Conservation (phyloP, 2,113 vertebrate genomes). For the Oenanthe oenanthe region DNA sequence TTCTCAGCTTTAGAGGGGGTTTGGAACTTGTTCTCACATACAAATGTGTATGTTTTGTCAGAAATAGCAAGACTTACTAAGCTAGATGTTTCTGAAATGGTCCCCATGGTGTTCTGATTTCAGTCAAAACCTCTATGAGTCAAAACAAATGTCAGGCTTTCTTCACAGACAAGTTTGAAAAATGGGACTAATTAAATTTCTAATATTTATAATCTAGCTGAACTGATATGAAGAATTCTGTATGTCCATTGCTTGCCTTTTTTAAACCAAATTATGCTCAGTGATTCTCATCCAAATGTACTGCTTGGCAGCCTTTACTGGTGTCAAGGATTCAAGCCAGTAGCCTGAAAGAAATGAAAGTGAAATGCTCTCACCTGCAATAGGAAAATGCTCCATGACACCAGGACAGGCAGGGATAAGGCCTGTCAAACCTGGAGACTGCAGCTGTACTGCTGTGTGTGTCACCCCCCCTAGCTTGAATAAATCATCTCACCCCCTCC, state of each 20-base stretch:
- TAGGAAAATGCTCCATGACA: not conserved
- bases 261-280: not conserved
- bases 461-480: not conserved
- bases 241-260: not conserved
- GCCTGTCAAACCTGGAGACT: not conserved
- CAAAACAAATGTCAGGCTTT: not conserved
- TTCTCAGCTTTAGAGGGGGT: not conserved
- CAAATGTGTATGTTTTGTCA: not conserved
- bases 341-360: not conserved
- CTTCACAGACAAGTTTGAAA: not conserved
- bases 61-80: not conserved
- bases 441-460: not conserved
- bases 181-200: not conserved
- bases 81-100: not conserved
- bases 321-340: not conserved
- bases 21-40: not conserved
- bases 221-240: not conserved
- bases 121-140: not conserved
- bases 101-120: not conserved
- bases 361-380: accelerated
- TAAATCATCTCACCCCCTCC: not conserved
- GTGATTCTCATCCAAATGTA: not conserved
- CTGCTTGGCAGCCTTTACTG: not conserved
- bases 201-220: not conserved
- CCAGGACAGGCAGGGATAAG: not conserved